Percentiles rank a stretch among this genome's conserved stretches.
Evolutionary conservation across 2,113 vertebrate species (phyloP).

Genomic region (Ia io): DNA sequence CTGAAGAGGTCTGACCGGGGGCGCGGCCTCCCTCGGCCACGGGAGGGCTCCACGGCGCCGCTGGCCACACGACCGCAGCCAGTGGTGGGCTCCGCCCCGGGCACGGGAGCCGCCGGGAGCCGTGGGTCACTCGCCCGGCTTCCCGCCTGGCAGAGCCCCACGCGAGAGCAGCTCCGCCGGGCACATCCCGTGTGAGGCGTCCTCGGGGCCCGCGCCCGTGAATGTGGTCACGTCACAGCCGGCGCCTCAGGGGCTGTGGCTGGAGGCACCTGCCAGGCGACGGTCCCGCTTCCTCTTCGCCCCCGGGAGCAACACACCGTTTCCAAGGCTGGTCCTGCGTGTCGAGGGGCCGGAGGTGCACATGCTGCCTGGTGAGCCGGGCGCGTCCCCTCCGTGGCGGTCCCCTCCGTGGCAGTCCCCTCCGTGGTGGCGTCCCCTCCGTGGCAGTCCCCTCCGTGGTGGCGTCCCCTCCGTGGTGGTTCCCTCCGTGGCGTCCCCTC

Average conservation of each 20-base stretch:
- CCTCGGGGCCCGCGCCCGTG: not conserved
- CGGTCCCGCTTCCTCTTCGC: accelerated
- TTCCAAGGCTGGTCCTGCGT: not conserved
- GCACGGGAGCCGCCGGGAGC: not conserved
- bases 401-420: too few relatives aligned
- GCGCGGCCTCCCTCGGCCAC: too few relatives aligned
- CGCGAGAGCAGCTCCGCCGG: too few relatives aligned
- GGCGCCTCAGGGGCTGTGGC: not conserved
- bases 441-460: too few relatives aligned
- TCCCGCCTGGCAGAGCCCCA: too few relatives aligned
- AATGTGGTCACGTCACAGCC: not conserved
- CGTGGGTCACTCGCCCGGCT: too few relatives aligned
- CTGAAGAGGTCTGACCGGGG: too few relatives aligned
- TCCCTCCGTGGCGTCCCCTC: too few relatives aligned
- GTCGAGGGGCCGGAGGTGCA: not conserved
- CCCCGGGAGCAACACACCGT: not conserved
- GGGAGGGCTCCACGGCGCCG: not conserved
- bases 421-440: too few relatives aligned
- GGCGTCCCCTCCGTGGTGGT: too few relatives aligned
- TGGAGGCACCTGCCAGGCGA: not conserved
- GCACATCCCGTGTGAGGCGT: too few relatives aligned
- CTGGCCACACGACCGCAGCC: not conserved
- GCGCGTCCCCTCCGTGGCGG: not conserved
- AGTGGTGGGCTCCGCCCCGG: accelerated
- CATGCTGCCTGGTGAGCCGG: accelerated